Evolutionary conservation across 1,140 invertebrate species (phyloP).

Genomic region (Daktulosphaira vitifoliae): DNA sequence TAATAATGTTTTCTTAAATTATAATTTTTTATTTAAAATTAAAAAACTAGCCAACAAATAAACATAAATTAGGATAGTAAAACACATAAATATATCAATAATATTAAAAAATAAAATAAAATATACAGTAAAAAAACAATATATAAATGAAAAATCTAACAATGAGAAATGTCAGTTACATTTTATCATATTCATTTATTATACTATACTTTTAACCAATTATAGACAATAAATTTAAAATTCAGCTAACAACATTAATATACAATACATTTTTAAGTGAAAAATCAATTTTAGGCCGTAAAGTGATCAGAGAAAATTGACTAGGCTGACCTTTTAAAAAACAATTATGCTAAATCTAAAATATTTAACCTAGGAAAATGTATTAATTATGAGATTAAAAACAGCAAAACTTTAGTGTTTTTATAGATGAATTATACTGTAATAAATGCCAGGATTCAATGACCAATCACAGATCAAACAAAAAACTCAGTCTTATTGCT

Average conservation of each 20-base stretch:
- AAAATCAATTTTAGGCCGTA: constrained; percentile 2
- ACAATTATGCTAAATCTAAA: background rate
- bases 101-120: background rate
- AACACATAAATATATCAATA: constrained; percentile 9
- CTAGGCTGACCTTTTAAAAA: constrained; percentile 23
- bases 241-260: constrained; percentile 13
- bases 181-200: too few relatives aligned
- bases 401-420: constrained; percentile 12
- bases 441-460: too few relatives aligned
- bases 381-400: background rate
- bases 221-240: background rate
- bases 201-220: constrained; percentile 8
- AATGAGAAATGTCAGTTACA: too few relatives aligned
- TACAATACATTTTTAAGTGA: too few relatives aligned
- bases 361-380: background rate
- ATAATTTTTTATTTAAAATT: constrained; percentile 1
- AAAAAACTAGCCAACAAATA: constrained; percentile 33
- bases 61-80: constrained; percentile 30
- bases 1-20: too few relatives aligned
- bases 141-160: too few relatives aligned
- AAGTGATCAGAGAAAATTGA: constrained; percentile 20
- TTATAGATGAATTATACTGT: background rate
- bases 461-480: constrained; percentile 51
- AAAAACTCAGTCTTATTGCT: constrained; percentile 83
- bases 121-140: too few relatives aligned